Evolutionary conservation across 2,888 invertebrate species (phyloP).

Genomic region (Scaptomyza polygonia): DNA sequence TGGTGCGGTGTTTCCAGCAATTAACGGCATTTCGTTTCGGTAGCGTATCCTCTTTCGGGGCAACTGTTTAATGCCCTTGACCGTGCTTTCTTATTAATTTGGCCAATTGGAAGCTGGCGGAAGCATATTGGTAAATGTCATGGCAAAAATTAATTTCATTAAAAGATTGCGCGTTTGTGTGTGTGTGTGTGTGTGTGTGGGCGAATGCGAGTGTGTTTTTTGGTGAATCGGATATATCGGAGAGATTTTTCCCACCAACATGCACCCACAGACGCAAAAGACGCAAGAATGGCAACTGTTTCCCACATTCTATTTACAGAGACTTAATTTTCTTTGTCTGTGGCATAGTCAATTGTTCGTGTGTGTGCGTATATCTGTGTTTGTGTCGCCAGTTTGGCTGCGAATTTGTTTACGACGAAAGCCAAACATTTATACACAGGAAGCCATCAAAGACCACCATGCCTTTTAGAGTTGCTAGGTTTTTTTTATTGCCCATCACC

Average conservation of each 20-base stretch:
- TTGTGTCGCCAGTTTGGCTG: slow-evolving; percentile 62
- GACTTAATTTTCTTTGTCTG: slow-evolving; percentile 17
- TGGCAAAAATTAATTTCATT: slow-evolving; percentile 68
- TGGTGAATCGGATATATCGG: slow-evolving; percentile 12
- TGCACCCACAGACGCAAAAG: slow-evolving; percentile 50
- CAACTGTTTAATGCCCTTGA: slow-evolving; percentile 40
- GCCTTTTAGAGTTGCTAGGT: slow-evolving; percentile 16
- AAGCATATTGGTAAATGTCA: slow-evolving; percentile 55
- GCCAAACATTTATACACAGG: slow-evolving; percentile 54
- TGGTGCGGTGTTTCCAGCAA: slow-evolving; percentile 46
- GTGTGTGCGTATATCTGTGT: slow-evolving; percentile 14
- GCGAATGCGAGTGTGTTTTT: neutral
- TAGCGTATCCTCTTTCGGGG: slow-evolving; percentile 30
- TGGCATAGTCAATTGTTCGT: slow-evolving; percentile 11
- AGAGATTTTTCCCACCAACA: slow-evolving; percentile 49
- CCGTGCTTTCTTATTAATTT: slow-evolving; percentile 66
- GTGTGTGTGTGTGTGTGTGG: neutral
- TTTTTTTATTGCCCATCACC: slow-evolving; percentile 8
- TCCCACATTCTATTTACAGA: slow-evolving; percentile 42
- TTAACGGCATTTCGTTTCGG: slow-evolving; percentile 59
- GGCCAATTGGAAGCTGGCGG: slow-evolving; percentile 61
- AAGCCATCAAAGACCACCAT: slow-evolving; percentile 53
- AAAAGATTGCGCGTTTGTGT: slow-evolving; percentile 11
- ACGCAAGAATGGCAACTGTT: slow-evolving; percentile 45
- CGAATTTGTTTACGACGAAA: slow-evolving; percentile 62